Percentiles rank a stretch among this genome's conserved stretches.
These are phyloP conservation scores for Anthophora plumipes DNA, from an alignment of 2,888 invertebrate species.

Conservation along the genomic window DNA sequence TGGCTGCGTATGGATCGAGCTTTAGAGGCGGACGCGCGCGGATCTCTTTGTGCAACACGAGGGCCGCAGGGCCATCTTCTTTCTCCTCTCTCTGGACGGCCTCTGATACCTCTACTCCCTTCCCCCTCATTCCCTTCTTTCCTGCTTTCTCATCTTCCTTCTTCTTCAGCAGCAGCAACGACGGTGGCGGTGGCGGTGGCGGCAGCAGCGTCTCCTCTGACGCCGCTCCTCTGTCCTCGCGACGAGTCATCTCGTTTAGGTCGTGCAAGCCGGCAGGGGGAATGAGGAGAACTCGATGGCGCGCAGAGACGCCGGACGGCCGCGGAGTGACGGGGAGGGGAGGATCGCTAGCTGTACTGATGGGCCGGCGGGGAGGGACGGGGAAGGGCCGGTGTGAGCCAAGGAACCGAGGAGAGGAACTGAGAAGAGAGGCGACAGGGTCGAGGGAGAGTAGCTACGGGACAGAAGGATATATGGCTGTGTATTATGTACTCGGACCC, in stretches of 20 bases:
- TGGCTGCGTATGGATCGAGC: conserved; percentile 71
- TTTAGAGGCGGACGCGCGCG: conserved; percentile 68
- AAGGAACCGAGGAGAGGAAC: conserved; percentile 58
- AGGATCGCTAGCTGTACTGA: conserved; percentile 41
- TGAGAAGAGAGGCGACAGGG: conserved; percentile 69
- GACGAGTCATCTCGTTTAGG: conserved; percentile 74
- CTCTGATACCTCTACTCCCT: conserved; percentile 60
- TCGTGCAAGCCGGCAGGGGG: conserved; percentile 59
- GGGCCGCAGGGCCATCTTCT: conserved; percentile 73
- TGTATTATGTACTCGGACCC: conserved; percentile 70
- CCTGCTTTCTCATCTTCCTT: conserved; percentile 42
- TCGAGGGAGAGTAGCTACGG: conserved; percentile 72
- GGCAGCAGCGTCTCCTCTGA: conserved; percentile 36
- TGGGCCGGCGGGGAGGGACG: conserved; percentile 5
- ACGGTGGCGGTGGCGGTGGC: not conserved
- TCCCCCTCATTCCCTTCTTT: conserved; percentile 16
- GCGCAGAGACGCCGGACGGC: conserved; percentile 32
- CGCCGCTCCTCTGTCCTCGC: conserved; percentile 64
- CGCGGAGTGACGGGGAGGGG: conserved; percentile 22
- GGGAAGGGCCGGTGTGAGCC: conserved; percentile 57
- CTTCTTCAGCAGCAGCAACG: conserved; percentile 30
- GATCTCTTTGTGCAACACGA: conserved; percentile 74
- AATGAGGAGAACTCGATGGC: conserved; percentile 51
- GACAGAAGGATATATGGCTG: conserved; percentile 73
- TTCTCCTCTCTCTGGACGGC: conserved; percentile 71